Percentiles rank a stretch among this genome's conserved stretches.
Evolutionary conservation across 2,888 invertebrate genomes (phyloP).

Genomic region (Drosophila kanekoi): DNA sequence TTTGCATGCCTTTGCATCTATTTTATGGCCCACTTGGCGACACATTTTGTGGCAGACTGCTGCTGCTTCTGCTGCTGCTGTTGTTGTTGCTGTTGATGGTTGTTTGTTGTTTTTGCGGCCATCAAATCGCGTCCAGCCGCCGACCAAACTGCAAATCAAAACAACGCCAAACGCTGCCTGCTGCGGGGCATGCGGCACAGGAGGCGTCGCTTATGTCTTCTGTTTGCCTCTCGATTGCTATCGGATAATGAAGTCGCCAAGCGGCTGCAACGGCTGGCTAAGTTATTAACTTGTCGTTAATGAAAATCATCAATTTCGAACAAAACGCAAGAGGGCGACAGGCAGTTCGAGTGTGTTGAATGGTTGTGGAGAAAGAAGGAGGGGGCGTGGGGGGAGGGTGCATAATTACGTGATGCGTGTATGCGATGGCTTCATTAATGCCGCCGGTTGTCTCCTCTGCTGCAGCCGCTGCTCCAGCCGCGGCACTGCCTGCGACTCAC

Average conservation of each 20-base stretch:
- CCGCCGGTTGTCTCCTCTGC: constrained; percentile 2
- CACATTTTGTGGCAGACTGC: constrained; percentile 44
- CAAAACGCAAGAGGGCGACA: constrained; percentile 20
- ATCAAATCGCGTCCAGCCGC: constrained; percentile 28
- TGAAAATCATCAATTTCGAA: constrained; percentile 81
- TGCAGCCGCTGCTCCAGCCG: constrained; percentile 6
- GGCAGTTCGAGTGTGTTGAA: neutral
- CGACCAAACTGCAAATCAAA: constrained; percentile 46
- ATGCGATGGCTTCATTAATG: constrained; percentile 72
- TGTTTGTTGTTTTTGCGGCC: constrained; percentile 33
- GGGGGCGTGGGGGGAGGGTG: constrained; percentile 10
- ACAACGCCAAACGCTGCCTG: constrained; percentile 45
- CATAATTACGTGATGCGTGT: constrained; percentile 56
- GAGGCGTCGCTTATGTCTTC: constrained; percentile 8
- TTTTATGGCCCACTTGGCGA: constrained; percentile 47
- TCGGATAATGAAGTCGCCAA: constrained; percentile 63
- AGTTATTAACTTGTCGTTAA: constrained; percentile 80
- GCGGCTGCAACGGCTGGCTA: constrained; percentile 32
- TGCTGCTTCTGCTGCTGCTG: constrained; percentile 15
- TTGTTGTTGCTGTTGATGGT: constrained; percentile 13
- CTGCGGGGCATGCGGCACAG: constrained; percentile 4
- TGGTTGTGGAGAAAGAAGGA: constrained; percentile 2
- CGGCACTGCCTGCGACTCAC: constrained; percentile 44
- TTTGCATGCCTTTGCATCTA: constrained; percentile 30
- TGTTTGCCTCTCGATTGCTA: constrained; percentile 54